Evolutionary conservation across 2,888 invertebrate species (phyloP).

Genomic region (Tortricodes alternella): DNA sequence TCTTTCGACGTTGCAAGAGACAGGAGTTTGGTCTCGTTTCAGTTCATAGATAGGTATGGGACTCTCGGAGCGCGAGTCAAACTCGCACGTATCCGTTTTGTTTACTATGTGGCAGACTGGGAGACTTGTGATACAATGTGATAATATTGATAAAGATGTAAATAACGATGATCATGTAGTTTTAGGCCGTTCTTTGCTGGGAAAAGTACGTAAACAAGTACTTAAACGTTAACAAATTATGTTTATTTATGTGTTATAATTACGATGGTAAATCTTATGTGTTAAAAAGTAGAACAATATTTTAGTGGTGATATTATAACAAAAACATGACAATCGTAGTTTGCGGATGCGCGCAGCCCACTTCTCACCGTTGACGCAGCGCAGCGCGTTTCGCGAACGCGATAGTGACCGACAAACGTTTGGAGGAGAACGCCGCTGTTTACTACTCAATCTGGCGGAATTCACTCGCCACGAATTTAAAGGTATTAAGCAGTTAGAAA

Average conservation of each 20-base stretch:
- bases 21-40: too few relatives aligned
- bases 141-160: too few relatives aligned
- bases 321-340: slow-evolving; percentile 22
- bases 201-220: too few relatives aligned
- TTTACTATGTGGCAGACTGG: too few relatives aligned
- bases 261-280: background rate
- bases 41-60: too few relatives aligned
- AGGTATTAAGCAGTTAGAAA: background rate
- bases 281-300: background rate
- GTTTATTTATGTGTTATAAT: background rate
- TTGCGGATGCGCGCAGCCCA: slow-evolving; percentile 37
- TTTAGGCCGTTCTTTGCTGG: too few relatives aligned
- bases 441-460: slow-evolving; percentile 45
- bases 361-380: slow-evolving; percentile 43
- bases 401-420: slow-evolving; percentile 71
- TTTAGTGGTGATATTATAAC: slow-evolving; percentile 23
- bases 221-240: too few relatives aligned
- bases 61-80: too few relatives aligned
- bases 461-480: slow-evolving; percentile 6
- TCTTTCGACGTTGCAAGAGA: too few relatives aligned
- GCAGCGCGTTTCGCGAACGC: slow-evolving; percentile 60
- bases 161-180: too few relatives aligned
- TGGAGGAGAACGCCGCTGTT: slow-evolving; percentile 62
- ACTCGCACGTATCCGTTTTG: too few relatives aligned
- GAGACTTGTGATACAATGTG: too few relatives aligned